Conservation (phyloP, 2,888 invertebrate genomes). For the Apocheima hispidaria region DNA sequence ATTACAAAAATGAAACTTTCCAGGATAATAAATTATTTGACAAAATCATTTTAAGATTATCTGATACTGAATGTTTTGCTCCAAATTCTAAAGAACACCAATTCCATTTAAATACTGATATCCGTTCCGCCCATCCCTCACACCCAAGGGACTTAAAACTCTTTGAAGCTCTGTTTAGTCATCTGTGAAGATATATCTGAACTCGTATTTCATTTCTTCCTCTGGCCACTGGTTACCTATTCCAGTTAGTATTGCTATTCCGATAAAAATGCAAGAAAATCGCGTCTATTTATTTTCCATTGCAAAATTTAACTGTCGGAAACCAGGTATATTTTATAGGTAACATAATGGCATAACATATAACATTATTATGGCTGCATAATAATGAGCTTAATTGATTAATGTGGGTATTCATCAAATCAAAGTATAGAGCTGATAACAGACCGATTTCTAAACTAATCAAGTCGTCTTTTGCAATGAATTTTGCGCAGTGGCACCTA, state of each 20-base stretch:
- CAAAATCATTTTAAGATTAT: not conserved
- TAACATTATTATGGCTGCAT: not conserved
- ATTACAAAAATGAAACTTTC: not conserved
- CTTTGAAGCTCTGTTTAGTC: constrained; percentile 32
- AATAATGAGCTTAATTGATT: not conserved
- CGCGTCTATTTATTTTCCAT: constrained; percentile 5
- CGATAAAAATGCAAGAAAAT: constrained; percentile 11
- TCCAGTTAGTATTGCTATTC: constrained; percentile 5
- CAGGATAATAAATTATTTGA: not conserved
- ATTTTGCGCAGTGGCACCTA: not conserved
- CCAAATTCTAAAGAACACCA: not conserved
- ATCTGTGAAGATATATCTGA: constrained; percentile 17
- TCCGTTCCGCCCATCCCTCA: constrained; percentile 8
- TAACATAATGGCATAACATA: not conserved
- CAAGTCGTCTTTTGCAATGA: not conserved
- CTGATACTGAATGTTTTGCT: constrained; percentile 1
- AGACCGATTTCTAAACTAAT: not conserved
- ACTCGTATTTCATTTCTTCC: constrained; percentile 11
- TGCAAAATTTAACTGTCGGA: not conserved
- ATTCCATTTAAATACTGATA: constrained; percentile 28
- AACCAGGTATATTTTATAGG: not conserved
- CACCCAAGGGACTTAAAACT: constrained; percentile 26
- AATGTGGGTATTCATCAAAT: not conserved
- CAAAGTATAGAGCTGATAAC: not conserved
- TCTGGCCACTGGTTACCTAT: constrained; percentile 1